These are phyloP conservation scores for Oxygymnocypris stewartii DNA, from an alignment of 2,113 vertebrate species.

Conservation along the genomic window DNA sequence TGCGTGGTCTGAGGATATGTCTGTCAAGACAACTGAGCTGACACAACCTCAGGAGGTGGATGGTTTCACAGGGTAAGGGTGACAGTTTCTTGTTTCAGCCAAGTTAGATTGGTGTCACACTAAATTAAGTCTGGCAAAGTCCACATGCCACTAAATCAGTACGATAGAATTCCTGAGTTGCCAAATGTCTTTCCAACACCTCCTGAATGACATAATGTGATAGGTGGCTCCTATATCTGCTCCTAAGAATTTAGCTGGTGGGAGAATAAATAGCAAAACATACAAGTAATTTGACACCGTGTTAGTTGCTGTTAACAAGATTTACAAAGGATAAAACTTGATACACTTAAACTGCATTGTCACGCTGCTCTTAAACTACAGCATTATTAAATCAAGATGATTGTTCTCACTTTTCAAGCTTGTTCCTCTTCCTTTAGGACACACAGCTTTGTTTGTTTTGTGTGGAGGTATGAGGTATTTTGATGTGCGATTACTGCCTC, in stretches of 20 bases:
- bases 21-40: conserved; percentile 58
- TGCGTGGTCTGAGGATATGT: neutral
- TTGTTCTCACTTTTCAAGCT: neutral
- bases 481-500: neutral
- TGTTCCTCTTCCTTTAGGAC: conserved; percentile 26
- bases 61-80: conserved; percentile 39
- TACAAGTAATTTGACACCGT: neutral
- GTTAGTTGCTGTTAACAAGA: neutral
- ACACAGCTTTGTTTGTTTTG: neutral
- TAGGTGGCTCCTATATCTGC: neutral
- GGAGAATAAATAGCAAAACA: neutral
- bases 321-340: neutral
- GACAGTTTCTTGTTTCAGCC: conserved; percentile 40
- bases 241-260: neutral
- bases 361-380: neutral
- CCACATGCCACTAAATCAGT: conserved; percentile 38
- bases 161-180: conserved; percentile 5
- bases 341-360: neutral
- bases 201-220: conserved; percentile 20
- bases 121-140: conserved; percentile 28
- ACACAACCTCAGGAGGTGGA: conserved; percentile 50
- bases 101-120: conserved; percentile 40
- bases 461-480: conserved; percentile 26
- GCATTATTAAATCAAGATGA: neutral
- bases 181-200: neutral